These are phyloP conservation scores for Lepidurus apus DNA, from an alignment of 1,140 invertebrate genomes.

Conservation along the genomic window DNA sequence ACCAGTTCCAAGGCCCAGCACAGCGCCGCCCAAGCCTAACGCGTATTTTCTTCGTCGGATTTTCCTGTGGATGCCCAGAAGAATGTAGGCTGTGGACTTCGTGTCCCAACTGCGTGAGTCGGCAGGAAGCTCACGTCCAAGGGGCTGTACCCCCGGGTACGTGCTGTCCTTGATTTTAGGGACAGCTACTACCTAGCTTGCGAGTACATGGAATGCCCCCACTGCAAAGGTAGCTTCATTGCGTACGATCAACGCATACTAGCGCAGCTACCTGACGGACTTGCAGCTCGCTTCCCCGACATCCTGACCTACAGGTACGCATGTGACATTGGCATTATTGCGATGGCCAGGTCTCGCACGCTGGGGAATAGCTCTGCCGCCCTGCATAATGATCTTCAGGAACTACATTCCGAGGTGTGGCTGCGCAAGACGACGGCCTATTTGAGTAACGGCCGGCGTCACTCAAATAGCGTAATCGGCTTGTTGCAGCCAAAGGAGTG, in stretches of 20 bases:
- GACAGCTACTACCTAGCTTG: too few relatives aligned
- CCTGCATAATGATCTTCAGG: not conserved
- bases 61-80: conserved; percentile 22
- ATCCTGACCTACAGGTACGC: conserved; percentile 25
- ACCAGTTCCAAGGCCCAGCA: too few relatives aligned
- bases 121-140: not conserved
- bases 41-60: too few relatives aligned
- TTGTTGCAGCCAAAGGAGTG: too few relatives aligned
- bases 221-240: conserved; percentile 21
- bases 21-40: too few relatives aligned
- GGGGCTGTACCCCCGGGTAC: not conserved
- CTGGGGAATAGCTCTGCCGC: conserved; percentile 26
- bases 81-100: not conserved
- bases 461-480: not conserved
- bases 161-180: too few relatives aligned
- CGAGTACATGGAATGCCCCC: too few relatives aligned
- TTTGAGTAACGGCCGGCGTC: not conserved
- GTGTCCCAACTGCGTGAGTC: not conserved
- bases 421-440: conserved; percentile 3
- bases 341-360: conserved; percentile 11
- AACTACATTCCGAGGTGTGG: conserved; percentile 23
- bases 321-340: conserved; percentile 22
- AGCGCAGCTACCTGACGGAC: conserved; percentile 22
- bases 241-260: conserved; percentile 13
- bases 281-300: not conserved